These are phyloP conservation scores for Macquaria ambigua DNA, from an alignment of 2,113 vertebrate genomes.

Conservation along the genomic window DNA sequence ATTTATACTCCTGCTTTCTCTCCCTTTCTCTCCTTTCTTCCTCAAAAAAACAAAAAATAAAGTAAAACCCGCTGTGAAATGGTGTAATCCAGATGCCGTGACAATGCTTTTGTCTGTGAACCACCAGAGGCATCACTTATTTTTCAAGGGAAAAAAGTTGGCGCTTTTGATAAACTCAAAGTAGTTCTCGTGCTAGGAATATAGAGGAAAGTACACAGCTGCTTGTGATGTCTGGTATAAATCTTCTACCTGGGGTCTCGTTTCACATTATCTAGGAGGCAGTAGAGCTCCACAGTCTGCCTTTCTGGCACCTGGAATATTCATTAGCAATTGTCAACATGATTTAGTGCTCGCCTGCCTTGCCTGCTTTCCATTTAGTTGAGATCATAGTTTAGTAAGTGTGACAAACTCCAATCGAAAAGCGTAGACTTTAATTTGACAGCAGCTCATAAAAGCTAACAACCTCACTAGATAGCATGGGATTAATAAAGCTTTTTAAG, in stretches of 20 bases:
- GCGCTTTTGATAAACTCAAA: conserved; percentile 37
- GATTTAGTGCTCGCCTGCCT: conserved; percentile 53
- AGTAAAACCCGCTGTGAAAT: conserved; percentile 41
- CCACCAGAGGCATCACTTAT: conserved; percentile 47
- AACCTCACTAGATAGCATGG: conserved; percentile 5
- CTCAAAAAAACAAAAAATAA: background rate
- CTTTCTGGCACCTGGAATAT: conserved; percentile 48
- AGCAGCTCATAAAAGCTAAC: conserved; percentile 51
- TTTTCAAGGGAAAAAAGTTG: conserved; percentile 34
- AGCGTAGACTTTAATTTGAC: conserved; percentile 44
- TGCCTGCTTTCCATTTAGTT: conserved; percentile 43
- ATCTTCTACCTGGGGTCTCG: conserved; percentile 35
- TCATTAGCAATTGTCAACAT: conserved; percentile 70
- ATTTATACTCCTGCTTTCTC: conserved; percentile 32
- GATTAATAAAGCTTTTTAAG: conserved; percentile 28
- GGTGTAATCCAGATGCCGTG: conserved; percentile 54
- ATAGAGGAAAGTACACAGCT: conserved; percentile 21
- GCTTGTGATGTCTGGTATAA: conserved; percentile 15
- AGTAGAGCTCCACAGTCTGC: conserved; percentile 10
- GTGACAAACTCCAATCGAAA: conserved; percentile 35
- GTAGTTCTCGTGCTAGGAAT: conserved; percentile 16
- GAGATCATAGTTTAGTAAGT: conserved; percentile 51
- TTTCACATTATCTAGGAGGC: conserved; percentile 27
- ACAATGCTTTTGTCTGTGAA: conserved; percentile 49
- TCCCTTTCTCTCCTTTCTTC: background rate